Base-by-base conservation (phyloP, 2,113 vertebrate species). In the Brachyhypopomus occidentalis region DNA sequence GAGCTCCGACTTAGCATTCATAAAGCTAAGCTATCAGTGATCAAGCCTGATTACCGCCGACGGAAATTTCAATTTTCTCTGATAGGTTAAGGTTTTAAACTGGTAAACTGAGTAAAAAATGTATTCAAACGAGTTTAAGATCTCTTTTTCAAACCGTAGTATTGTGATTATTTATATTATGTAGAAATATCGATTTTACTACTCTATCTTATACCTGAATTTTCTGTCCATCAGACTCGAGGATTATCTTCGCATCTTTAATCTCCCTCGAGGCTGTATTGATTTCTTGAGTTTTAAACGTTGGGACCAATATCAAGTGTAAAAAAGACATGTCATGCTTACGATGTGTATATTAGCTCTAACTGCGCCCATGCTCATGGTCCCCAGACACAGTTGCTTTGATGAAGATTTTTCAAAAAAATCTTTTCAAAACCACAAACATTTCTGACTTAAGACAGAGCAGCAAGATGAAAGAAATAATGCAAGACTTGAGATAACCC, bases 251-350 rank as follows among this genome's bases (percentile, higher is more conserved):
- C 11, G 41, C 9, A 52, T 14, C 70, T 27, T 34, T 69, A 12
- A 78, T 17, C 55, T 36, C 23, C 25, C 25, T 25, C 6, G 38
- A 27, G 62, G 55, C 60, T 64, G 12, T 75, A 88, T 90, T 69
- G 86, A 89, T 90, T 85, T 69, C 62, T 66, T 72, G 72, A 52
- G 45, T 52, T 12, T 52, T 52, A 14, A 55, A 34, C 72, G 72
- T 86, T 56, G 78, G 84, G 64, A 59, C 70, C 73, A 52, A 81
- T 78, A 86, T 85, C 83, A 78, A 85, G 73, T 84, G 82, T 84
- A 74, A 69, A 82, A 86, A 81, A 86, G 64, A 84, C 81, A 81
- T 80, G 80, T 88, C 86, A 75, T 75, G 62, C 62, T 64, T 73
- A n/a, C 78, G 80, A 83, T 85, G 60, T 66, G 74, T 75, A 72